phyloP scores from a whole-genome alignment of 2,888 invertebrate genomes.

The Byasa hedistus region DNA sequence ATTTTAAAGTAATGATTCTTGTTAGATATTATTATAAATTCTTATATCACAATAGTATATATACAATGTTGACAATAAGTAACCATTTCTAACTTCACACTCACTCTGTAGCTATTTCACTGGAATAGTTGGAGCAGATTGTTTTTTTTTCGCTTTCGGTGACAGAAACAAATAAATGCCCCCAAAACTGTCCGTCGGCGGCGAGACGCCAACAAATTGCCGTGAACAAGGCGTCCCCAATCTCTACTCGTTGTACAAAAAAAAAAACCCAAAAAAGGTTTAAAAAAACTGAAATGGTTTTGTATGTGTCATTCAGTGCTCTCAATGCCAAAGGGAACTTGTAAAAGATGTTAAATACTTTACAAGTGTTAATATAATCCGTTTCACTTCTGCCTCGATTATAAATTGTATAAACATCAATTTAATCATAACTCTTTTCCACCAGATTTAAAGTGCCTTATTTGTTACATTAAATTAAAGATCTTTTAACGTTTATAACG shows the following conservation, averaged over 20 bases:
- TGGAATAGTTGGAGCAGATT: background rate
- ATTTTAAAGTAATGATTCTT: background rate
- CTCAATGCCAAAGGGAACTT: conserved; percentile 26
- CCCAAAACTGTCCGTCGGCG: conserved; percentile 45
- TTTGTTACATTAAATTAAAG: no score
- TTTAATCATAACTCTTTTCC: background rate
- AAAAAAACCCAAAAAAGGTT: conserved; percentile 29
- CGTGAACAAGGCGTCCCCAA: conserved; percentile 58
- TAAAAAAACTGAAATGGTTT: conserved; percentile 46
- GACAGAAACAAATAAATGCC: conserved; percentile 41
- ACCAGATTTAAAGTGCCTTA: no score
- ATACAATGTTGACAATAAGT: background rate
- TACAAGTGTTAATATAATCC: background rate
- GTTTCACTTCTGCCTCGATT: background rate
- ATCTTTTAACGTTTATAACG: no score
- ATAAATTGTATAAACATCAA: background rate
- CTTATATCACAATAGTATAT: background rate
- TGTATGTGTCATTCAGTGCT: conserved; percentile 64
- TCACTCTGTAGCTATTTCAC: background rate
- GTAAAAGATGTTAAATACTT: background rate
- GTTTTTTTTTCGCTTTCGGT: conserved; percentile 15
- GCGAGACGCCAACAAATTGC: conserved; percentile 62
- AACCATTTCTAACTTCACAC: background rate
- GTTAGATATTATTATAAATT: background rate
- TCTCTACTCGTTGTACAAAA: conserved; percentile 50